Conservation (phyloP, 2,888 invertebrate species). For the Drosophila sordidapex region DNA sequence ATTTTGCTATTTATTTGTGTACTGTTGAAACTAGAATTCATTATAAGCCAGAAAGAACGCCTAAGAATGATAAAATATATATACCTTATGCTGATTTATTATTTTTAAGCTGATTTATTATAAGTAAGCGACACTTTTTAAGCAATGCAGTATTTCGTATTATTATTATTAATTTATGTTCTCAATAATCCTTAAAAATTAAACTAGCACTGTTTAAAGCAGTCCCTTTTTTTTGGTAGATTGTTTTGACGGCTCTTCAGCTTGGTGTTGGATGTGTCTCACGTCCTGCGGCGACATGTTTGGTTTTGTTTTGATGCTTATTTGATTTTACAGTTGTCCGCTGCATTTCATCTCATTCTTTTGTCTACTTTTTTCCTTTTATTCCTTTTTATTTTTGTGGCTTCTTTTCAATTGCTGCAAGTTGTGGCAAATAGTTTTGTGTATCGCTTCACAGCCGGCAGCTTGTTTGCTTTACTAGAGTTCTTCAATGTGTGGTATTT, state of each 20-base stretch:
- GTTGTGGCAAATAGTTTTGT: conserved; percentile 76
- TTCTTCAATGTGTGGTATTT: conserved; percentile 33
- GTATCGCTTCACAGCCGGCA: conserved; percentile 56
- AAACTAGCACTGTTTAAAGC: background rate
- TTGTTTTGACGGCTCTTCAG: conserved; percentile 8
- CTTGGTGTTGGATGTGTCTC: background rate
- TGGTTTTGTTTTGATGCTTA: conserved; percentile 72
- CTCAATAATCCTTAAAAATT: background rate
- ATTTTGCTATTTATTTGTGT: background rate
- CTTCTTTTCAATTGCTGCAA: conserved; percentile 60
- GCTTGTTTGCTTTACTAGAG: conserved; percentile 64
- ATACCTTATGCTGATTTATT: background rate
- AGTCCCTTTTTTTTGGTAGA: background rate
- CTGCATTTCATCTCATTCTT: conserved; percentile 32
- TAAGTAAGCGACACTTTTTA: background rate
- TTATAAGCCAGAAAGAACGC: background rate
- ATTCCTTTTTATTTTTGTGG: conserved; percentile 2
- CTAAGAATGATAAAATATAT: background rate
- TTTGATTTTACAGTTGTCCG: conserved; percentile 68
- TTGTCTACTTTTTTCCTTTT: background rate
- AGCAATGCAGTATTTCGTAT: background rate
- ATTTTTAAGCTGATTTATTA: background rate
- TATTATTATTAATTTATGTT: background rate
- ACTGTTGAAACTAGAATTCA: background rate
- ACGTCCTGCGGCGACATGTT: conserved; percentile 58